Evolutionary conservation across 2,888 invertebrate genomes (phyloP).

Genomic region (Mesochorus sp.): DNA sequence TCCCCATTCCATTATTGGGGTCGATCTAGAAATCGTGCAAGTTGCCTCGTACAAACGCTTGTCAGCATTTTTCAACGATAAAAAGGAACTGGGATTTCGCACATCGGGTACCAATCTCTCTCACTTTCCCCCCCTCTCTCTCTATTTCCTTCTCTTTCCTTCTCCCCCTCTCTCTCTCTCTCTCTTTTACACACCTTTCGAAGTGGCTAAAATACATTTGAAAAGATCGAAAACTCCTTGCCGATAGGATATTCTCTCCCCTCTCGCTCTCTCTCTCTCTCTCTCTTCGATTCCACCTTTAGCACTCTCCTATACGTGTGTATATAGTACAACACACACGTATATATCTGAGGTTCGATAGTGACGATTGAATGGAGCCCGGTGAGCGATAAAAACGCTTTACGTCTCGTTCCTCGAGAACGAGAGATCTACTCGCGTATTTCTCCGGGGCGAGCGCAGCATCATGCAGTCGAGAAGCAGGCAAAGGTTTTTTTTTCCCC

Average conservation of each 20-base stretch:
- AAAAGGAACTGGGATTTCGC: neutral
- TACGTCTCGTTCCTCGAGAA: conserved; percentile 3
- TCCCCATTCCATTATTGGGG: neutral
- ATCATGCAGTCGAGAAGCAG: neutral
- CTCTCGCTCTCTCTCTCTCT: neutral
- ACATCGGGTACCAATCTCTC: neutral
- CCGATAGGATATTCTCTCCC: neutral
- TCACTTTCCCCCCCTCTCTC: too few species aligned
- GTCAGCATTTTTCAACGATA: neutral
- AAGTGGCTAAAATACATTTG: neutral
- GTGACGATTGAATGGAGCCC: conserved; percentile 31
- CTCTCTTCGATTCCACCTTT: neutral
- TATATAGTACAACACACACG: neutral
- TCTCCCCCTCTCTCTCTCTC: too few species aligned
- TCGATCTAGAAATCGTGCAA: neutral
- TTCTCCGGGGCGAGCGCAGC: conserved; percentile 8
- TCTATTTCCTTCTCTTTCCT: too few species aligned
- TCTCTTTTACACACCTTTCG: too few species aligned
- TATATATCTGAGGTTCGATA: conserved; percentile 15
- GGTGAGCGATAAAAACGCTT: conserved; percentile 29
- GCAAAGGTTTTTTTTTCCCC: neutral
- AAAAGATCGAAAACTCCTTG: neutral
- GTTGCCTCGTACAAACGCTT: too few species aligned
- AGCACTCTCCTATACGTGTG: neutral
- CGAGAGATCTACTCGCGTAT: conserved; percentile 9